Evolutionary conservation across 2,797 vertebrate genomes (phyloP), one percentile per base, ranked within the genome.

Genomic region (Acrocephalus scirpaceus): DNA sequence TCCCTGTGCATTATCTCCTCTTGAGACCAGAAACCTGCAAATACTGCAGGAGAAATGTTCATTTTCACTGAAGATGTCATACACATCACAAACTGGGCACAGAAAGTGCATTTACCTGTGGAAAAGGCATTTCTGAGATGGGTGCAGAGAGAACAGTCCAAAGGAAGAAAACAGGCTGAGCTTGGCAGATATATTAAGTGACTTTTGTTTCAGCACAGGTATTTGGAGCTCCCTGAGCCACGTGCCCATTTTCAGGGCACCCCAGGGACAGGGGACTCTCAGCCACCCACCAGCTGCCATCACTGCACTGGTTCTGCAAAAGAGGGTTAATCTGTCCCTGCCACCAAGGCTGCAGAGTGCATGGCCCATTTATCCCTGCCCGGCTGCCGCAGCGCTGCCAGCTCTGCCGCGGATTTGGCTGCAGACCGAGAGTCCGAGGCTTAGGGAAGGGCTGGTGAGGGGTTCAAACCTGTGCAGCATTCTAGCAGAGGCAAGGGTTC

Each of bases 301-400:
- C 4, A 0, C 58, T 70, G 18, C 36, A 44, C 82, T 4, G 5
- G 27, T 80, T 78, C 88, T 86, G 51, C 92, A 88, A 54, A 95
- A 91, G 92, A 88, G 95, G 85, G 91, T 94, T 96, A 94, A 94
- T 92, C 95, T 92, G 92, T 92, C 73, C 95, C 95, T 71, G 95
- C 90, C 27, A 18, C 87, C 15, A 20, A 0, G 0, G 1, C 93
- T 36, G 60, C 92, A 69, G 77, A 80, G 88, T 57, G 74, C 81
- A 36, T 57, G 93, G 94, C 94, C 91, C 90, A 74, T 80, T 97
- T 95, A 95, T 91, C 96, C 95, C 81, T 53, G 86, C 79, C 32
- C 0, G 10, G 73, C 90, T 86, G 94, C 73, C 0, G 29, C 92
- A 60, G 76, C 7, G 3, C 93, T 95, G 92, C 93, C 90, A 92